Conservation (phyloP, 1,140 invertebrate genomes). For the Bicyclus anynana region DNA sequence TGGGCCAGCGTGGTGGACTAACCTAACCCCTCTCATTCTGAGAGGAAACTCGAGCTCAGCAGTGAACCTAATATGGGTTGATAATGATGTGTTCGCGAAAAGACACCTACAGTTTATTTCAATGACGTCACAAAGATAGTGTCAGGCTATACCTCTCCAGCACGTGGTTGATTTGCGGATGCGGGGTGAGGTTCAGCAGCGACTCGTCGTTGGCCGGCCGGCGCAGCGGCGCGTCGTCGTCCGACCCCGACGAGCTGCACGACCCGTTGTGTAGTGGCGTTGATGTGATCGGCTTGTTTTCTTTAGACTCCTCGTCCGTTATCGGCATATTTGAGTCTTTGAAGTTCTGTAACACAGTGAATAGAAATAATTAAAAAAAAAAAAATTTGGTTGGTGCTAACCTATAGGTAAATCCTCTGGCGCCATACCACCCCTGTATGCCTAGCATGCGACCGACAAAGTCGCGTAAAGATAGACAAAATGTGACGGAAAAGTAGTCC, state of each 20-base stretch:
- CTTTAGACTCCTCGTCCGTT: slow-evolving; percentile 77
- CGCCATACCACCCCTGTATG: too few species aligned
- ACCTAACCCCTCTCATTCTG: too few species aligned
- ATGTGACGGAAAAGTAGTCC: too few species aligned
- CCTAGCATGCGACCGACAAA: too few species aligned
- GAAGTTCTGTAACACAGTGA: slow-evolving; percentile 45
- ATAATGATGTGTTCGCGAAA: too few species aligned
- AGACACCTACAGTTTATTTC: too few species aligned
- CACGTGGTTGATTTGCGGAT: slow-evolving; percentile 29
- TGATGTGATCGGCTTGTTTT: slow-evolving; percentile 74
- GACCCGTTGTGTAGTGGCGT: slow-evolving; percentile 52
- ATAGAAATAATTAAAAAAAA: not conserved
- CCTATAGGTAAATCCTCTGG: too few species aligned
- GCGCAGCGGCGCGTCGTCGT: slow-evolving; percentile 58
- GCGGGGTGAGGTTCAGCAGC: slow-evolving; percentile 20
- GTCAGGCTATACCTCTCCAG: slow-evolving; percentile 45
- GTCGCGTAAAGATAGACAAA: too few species aligned
- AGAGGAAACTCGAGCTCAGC: too few species aligned
- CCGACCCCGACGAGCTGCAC: slow-evolving; percentile 41
- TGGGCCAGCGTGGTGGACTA: too few species aligned
- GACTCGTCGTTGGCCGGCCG: slow-evolving; percentile 41
- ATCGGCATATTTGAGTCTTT: slow-evolving; percentile 59
- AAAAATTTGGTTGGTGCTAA: not conserved
- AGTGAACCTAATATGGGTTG: too few species aligned
- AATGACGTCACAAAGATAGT: too few species aligned